These are phyloP conservation scores for Andrena dorsata DNA, from an alignment of 2,888 invertebrate genomes.

Conservation along the genomic window DNA sequence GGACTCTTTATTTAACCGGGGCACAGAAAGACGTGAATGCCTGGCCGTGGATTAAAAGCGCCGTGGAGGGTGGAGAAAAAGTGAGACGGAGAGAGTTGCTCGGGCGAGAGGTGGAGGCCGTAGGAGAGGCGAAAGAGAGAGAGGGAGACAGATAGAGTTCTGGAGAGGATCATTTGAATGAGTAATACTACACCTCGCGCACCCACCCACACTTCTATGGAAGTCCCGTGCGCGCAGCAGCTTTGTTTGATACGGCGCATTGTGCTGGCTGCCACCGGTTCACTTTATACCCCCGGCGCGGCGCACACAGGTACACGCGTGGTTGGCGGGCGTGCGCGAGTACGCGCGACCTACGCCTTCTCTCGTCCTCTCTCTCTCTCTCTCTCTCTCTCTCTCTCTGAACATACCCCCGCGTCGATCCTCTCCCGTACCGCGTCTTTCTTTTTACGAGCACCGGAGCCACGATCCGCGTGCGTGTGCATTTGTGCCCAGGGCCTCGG, in stretches of 20 bases:
- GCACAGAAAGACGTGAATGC: conserved; percentile 82
- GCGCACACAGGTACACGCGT: conserved; percentile 68
- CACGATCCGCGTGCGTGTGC: conserved; percentile 4
- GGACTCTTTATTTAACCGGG: conserved; percentile 81
- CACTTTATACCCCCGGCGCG: conserved; percentile 79
- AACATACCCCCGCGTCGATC: conserved; percentile 11
- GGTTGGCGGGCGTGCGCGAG: conserved; percentile 57
- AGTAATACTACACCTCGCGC: conserved; percentile 85
- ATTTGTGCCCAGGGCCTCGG: conserved; percentile 52
- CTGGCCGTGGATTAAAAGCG: conserved; percentile 81
- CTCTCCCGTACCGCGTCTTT: conserved; percentile 18
- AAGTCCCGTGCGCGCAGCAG: conserved; percentile 80
- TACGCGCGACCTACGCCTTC: not conserved
- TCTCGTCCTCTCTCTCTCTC: conserved; percentile 7
- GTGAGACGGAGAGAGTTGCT: conserved; percentile 37
- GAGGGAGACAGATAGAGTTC: conserved; percentile 55
- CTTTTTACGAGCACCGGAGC: conserved; percentile 47
- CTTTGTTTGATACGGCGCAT: conserved; percentile 84
- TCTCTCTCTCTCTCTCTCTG: not conserved
- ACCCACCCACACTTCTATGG: conserved; percentile 83
- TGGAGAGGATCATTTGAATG: conserved; percentile 84
- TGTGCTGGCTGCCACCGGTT: conserved; percentile 83
- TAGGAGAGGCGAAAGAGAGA: conserved; percentile 26
- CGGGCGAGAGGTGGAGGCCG: conserved; percentile 19
- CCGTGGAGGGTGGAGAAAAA: conserved; percentile 59